Conservation (phyloP, 1,140 invertebrate species). For the Zaprionus tsacasi region DNA sequence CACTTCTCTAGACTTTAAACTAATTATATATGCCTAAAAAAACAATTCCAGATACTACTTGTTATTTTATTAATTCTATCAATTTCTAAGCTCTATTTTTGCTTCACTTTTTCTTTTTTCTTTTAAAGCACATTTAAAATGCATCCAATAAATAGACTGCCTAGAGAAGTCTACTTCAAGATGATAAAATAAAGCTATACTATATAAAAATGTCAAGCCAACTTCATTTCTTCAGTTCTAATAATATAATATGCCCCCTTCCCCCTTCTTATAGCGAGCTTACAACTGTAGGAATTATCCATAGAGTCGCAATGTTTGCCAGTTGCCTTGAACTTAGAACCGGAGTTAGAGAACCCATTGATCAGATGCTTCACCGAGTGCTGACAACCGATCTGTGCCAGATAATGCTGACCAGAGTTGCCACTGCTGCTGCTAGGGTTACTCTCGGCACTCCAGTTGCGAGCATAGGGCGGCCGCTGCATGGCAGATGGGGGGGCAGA, state of each 20-base stretch:
- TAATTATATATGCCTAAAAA: not conserved
- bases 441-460: constrained; percentile 25
- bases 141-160: no score
- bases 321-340: constrained; percentile 30
- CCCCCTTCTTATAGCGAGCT: not conserved
- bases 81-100: no score
- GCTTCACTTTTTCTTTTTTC: no score
- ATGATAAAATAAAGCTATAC: not conserved
- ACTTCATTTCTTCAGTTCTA: no score
- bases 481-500: not conserved
- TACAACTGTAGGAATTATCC: constrained; percentile 24
- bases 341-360: constrained; percentile 4
- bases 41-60: no score
- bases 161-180: not conserved
- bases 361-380: constrained; percentile 58
- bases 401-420: constrained; percentile 54
- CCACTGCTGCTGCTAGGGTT: constrained; percentile 13
- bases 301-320: not conserved
- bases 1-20: not conserved
- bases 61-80: no score
- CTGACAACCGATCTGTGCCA: constrained; percentile 71
- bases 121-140: no score
- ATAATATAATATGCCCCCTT: not conserved
- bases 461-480: constrained; percentile 23
- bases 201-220: no score